Percentiles rank a stretch among this genome's conserved stretches.
Evolutionary conservation across 2,888 invertebrate species (phyloP).

Genomic region (Podabrus alpinus): DNA sequence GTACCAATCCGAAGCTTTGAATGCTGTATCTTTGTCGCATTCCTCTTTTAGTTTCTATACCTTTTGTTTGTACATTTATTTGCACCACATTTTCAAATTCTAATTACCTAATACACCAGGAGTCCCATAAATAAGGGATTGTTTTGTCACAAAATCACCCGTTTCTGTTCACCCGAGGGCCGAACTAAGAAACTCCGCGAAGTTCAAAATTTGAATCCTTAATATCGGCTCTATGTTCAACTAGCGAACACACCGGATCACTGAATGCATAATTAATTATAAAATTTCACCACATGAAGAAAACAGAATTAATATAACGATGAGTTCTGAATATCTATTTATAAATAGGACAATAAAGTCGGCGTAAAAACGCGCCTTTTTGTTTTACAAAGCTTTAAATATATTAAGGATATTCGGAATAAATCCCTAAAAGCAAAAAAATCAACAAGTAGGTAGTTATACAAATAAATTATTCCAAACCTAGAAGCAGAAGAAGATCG

Average conservation of each 20-base stretch:
- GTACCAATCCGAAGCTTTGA: no score
- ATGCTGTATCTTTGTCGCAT: no score
- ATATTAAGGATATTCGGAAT: slow-evolving; percentile 12
- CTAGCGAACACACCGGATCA: not conserved
- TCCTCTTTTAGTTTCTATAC: no score
- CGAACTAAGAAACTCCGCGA: no score
- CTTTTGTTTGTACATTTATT: no score
- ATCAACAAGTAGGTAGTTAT: slow-evolving; percentile 31
- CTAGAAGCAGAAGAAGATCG: slow-evolving; percentile 16
- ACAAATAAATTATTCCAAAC: slow-evolving; percentile 27
- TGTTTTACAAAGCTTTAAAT: slow-evolving; percentile 15
- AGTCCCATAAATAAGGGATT: no score
- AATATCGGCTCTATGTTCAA: not conserved
- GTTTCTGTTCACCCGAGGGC: no score
- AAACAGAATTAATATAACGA: not conserved
- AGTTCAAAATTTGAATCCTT: no score
- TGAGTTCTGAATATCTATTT: slow-evolving; percentile 1
- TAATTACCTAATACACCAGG: no score
- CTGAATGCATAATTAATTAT: not conserved
- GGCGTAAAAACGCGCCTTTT: slow-evolving; percentile 12
- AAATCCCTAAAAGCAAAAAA: slow-evolving; percentile 21
- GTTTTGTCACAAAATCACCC: no score
- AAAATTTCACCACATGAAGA: no score
- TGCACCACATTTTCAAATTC: no score
- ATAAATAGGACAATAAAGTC: slow-evolving; percentile 8